A percentile compares a stretch with the other conserved stretches of the same genome.
Conservation (phyloP, 2,888 invertebrate species). For the Gymnocheta viridis region DNA sequence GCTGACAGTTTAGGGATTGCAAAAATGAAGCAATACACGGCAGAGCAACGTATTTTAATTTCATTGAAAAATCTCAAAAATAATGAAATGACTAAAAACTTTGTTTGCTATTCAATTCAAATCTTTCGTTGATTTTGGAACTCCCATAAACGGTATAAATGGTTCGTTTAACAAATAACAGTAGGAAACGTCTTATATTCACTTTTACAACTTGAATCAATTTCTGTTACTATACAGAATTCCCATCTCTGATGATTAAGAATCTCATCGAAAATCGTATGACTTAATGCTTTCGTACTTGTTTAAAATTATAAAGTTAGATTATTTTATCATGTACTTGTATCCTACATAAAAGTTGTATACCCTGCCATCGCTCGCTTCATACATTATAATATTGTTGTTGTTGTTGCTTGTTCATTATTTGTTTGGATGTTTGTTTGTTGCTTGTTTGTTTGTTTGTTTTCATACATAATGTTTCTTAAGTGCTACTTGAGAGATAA, state of each 20-base stretch:
- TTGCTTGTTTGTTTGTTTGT: slow-evolving; percentile 37
- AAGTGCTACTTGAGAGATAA: slow-evolving; percentile 58
- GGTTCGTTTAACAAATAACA: too few species aligned
- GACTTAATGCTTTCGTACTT: background rate
- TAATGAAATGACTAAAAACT: too few species aligned
- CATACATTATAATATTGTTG: background rate
- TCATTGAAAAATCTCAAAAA: too few species aligned
- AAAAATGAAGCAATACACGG: too few species aligned
- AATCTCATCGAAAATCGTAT: background rate
- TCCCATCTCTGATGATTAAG: background rate
- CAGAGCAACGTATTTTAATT: too few species aligned
- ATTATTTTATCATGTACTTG: background rate
- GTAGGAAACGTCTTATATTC: too few species aligned
- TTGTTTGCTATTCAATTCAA: too few species aligned
- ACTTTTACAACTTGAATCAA: too few species aligned
- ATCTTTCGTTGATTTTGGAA: too few species aligned
- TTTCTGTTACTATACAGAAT: too few species aligned
- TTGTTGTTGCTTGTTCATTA: background rate
- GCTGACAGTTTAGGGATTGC: too few species aligned
- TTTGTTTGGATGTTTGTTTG: slow-evolving; percentile 33
- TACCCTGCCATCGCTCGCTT: background rate
- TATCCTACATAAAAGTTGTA: background rate
- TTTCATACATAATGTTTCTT: slow-evolving; percentile 49
- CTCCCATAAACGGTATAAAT: too few species aligned
- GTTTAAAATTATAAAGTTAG: background rate